phyloP scores from a whole-genome alignment of 2,888 invertebrate genomes.

The Chesias legatella region DNA sequence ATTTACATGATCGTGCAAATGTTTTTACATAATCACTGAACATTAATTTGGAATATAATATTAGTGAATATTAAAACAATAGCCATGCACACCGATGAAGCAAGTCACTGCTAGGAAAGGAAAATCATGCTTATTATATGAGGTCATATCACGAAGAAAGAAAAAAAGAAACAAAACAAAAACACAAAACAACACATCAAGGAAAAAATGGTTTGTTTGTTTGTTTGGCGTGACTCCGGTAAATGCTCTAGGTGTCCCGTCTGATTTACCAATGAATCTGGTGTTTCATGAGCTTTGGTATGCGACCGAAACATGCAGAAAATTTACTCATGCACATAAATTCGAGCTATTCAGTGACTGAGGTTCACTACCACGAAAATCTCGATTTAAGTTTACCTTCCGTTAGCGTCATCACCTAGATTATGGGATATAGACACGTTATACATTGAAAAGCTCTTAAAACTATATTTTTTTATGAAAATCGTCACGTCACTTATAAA shows the following conservation, averaged over 20 bases:
- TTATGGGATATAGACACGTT: slow-evolving; percentile 42
- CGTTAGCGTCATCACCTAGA: slow-evolving; percentile 46
- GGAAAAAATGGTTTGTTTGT: slow-evolving; percentile 38
- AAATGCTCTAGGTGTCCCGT: slow-evolving; percentile 39
- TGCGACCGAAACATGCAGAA: slow-evolving; percentile 53
- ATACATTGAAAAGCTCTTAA: slow-evolving; percentile 26
- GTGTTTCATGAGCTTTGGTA: slow-evolving; percentile 40
- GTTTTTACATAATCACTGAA: slow-evolving; percentile 46
- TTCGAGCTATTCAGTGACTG: slow-evolving; percentile 35
- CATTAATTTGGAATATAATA: slow-evolving; percentile 51
- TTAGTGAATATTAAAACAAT: slow-evolving; percentile 49
- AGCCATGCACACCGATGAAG: slow-evolving; percentile 75
- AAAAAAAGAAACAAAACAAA: slow-evolving; percentile 27
- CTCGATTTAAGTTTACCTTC: slow-evolving; percentile 48
- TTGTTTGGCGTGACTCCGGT: slow-evolving; percentile 37
- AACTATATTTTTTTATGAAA: slow-evolving; percentile 26
- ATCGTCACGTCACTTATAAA: slow-evolving; percentile 32
- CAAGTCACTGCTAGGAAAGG: slow-evolving; percentile 45
- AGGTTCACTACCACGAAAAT: slow-evolving; percentile 43
- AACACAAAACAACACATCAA: slow-evolving; percentile 49
- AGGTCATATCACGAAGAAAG: slow-evolving; percentile 59
- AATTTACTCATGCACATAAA: slow-evolving; percentile 49
- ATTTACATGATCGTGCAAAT: slow-evolving; percentile 57
- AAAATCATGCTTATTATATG: slow-evolving; percentile 73
- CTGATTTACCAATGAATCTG: slow-evolving; percentile 37